Percentiles rank a stretch among this genome's conserved stretches.
These are phyloP conservation scores for Octodonta nipae DNA, from an alignment of 2,888 invertebrate genomes.

Conservation along the genomic window DNA sequence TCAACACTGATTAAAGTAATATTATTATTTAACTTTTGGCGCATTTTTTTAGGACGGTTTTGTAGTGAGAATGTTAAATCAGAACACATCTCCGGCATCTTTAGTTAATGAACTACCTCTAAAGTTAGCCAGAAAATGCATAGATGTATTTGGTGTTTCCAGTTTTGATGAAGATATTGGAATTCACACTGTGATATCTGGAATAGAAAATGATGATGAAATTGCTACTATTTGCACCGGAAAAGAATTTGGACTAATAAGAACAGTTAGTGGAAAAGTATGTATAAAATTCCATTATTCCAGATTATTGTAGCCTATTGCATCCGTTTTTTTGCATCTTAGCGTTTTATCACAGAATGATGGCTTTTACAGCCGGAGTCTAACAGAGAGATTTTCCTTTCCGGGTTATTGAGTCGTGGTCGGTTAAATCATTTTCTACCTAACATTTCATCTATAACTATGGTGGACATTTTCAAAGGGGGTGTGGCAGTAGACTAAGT, in stretches of 20 bases:
- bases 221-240: slow-evolving; percentile 65
- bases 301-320: background rate
- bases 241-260: slow-evolving; percentile 79
- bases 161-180: slow-evolving; percentile 54
- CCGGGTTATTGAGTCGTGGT: no score
- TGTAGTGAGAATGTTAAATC: slow-evolving; percentile 60
- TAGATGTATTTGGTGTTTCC: slow-evolving; percentile 61
- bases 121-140: slow-evolving; percentile 65
- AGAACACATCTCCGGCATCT: slow-evolving; percentile 43
- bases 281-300: slow-evolving; percentile 8
- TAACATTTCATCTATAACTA: no score
- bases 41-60: slow-evolving; percentile 53
- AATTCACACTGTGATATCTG: slow-evolving; percentile 28
- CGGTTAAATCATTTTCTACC: no score
- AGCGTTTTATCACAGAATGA: no score
- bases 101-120: slow-evolving; percentile 54
- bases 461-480: no score
- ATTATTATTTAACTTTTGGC: background rate
- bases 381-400: no score
- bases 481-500: background rate
- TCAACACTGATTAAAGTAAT: background rate
- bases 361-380: no score
- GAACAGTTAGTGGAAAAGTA: slow-evolving; percentile 75
- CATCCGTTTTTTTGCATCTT: slow-evolving; percentile 5
- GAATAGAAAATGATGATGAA: slow-evolving; percentile 45